A percentile compares a stretch with the other conserved stretches of the same genome.
These are phyloP conservation scores for Macrocentrus cingulum DNA, from an alignment of 1,140 invertebrate genomes.

Conservation along the genomic window DNA sequence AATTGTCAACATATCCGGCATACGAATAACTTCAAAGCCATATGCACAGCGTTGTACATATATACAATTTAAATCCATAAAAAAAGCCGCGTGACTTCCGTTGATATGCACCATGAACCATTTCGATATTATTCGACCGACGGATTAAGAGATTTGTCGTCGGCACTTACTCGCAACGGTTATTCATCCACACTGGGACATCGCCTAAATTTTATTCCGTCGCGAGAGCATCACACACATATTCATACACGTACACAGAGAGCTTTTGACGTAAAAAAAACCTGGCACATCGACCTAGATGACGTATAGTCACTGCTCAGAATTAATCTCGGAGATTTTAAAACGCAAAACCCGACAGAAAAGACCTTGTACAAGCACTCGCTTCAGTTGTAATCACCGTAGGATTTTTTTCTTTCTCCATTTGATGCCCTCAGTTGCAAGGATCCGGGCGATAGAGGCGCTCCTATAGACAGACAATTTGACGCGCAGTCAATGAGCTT, in stretches of 20 bases:
- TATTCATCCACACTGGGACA: too few relatives aligned
- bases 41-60: background rate
- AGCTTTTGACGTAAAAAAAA: slow-evolving; percentile 20
- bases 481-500: slow-evolving; percentile 10
- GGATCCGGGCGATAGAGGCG: background rate
- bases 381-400: background rate
- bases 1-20: slow-evolving; percentile 19
- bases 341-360: slow-evolving; percentile 5
- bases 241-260: background rate
- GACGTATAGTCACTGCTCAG: slow-evolving; percentile 14
- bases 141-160: background rate
- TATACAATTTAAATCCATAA: background rate
- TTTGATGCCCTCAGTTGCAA: background rate
- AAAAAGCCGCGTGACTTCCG: background rate
- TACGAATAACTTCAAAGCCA: slow-evolving; percentile 15
- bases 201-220: background rate
- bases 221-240: too few relatives aligned
- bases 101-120: background rate
- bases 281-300: slow-evolving; percentile 16
- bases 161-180: too few relatives aligned
- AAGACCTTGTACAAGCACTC: slow-evolving; percentile 3
- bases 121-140: background rate
- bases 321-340: slow-evolving; percentile 29
- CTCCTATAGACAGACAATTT: background rate
- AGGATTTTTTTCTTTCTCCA: background rate